Evolutionary conservation across 2,888 invertebrate species (phyloP), one percentile per base, ranked within the genome.

Genomic region (Arctia plantaginis): DNA sequence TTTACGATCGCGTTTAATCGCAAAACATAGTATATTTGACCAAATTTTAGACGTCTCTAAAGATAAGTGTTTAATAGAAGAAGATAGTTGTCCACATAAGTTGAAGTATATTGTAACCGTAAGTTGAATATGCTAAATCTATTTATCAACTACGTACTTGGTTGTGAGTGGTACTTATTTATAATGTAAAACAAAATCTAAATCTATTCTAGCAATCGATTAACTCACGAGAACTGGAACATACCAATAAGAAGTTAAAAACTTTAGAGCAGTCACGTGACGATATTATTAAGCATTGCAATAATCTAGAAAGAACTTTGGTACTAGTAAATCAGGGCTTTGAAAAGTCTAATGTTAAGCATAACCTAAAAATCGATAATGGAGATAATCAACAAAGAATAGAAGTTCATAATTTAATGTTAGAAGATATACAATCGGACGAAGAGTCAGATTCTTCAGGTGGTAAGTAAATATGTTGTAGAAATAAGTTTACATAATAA

Each of bases 371-470:
- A 33, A 78, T 80, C 39, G 35, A 80, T 30, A 85, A 82, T 71
- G 88, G 80, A 75, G 82, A 77, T 66, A 77, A 75, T 35, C 77
- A 75, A 15, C 78, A 80, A 23, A 78, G 83, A 69, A 78, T 86
- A 41, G 81, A 81, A 64, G 71, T 80, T 7, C 71, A 81, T 41
- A 87, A 88, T 67, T 80, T 91, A 64, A 85, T 92, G 81, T 72
- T 93, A 71, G 92, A 94, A 89, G 93, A 94, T 80, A 71, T 93
- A 69, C 85, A 86, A 44, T 93, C 93, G n/a, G 93, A 94, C 64
- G 91, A 93, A 73, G 93, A 94, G 35, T 86, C 89, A 47, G 88
- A 79, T 74, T 85, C 88, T 59, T 89, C 88, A 85, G 73, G 30
- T n/a, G 89, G 94, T 94, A 90, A 87, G 87, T 8, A 82, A 55